A percentile compares a stretch with the other conserved stretches of the same genome.
phyloP scores from a whole-genome alignment of 2,888 invertebrate genomes.

The Xiphydria camelus region DNA sequence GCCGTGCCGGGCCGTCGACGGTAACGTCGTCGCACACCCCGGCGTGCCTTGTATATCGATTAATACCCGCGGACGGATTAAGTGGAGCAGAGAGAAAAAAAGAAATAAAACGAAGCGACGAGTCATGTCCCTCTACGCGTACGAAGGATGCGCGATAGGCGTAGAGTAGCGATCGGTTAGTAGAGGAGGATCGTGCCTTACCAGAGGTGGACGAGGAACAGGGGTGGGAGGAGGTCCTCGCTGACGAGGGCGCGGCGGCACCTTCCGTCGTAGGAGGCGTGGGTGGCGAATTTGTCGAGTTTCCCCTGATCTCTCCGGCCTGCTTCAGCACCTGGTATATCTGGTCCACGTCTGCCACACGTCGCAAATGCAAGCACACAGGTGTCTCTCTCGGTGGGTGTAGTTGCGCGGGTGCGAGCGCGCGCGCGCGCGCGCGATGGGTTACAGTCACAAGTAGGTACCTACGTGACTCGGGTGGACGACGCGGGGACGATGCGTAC shows the following conservation, averaged over 20 bases:
- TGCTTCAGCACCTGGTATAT: slow-evolving; percentile 95
- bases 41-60: no score
- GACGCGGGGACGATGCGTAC: not conserved
- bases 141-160: no score
- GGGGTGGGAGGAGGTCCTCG: slow-evolving; percentile 56
- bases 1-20: no score
- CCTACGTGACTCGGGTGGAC: not conserved
- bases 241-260: slow-evolving; percentile 48
- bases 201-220: slow-evolving; percentile 58
- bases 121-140: slow-evolving; percentile 42
- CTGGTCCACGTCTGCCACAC: slow-evolving; percentile 76
- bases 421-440: slow-evolving; percentile 1
- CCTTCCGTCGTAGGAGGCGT: slow-evolving; percentile 55
- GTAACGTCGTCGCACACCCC: no score
- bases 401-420: slow-evolving; percentile 10
- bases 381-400: not conserved
- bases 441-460: no score
- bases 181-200: slow-evolving; percentile 45
- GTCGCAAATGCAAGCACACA: slow-evolving; percentile 21
- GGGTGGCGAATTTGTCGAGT: slow-evolving; percentile 55
- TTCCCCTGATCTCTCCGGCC: slow-evolving; percentile 78
- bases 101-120: slow-evolving; percentile 21
- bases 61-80: slow-evolving; percentile 6
- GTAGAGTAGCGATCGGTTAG: no score
- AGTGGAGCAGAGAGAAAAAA: slow-evolving; percentile 14